These are phyloP conservation scores for Drosophila neutralis DNA, from an alignment of 2,888 invertebrate species.

Conservation along the genomic window DNA sequence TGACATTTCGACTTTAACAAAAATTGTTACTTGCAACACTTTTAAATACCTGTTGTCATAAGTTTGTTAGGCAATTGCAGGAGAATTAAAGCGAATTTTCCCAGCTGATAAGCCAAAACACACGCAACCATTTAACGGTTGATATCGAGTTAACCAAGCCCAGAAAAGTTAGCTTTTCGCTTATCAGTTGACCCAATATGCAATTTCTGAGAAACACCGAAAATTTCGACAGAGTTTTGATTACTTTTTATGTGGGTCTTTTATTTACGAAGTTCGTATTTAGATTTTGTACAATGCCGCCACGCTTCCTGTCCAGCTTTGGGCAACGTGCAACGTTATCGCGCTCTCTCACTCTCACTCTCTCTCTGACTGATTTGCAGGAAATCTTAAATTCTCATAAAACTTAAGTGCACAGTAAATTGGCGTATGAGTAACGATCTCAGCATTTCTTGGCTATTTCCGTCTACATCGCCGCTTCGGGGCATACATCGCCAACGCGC, in stretches of 20 bases:
- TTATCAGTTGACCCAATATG: conserved; percentile 42
- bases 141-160: conserved; percentile 16
- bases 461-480: conserved; percentile 46
- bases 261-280: neutral
- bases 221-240: conserved; percentile 13
- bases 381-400: conserved; percentile 81
- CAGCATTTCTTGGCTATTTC: conserved; percentile 69
- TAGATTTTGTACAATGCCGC: conserved; percentile 24
- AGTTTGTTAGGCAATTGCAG: neutral
- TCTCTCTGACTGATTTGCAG: conserved; percentile 58
- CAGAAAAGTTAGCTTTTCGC: conserved; percentile 9
- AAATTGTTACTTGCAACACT: neutral
- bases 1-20: neutral
- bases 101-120: conserved; percentile 41
- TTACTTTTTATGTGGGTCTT: conserved; percentile 18
- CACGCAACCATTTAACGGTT: conserved; percentile 3
- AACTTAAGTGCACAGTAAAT: conserved; percentile 80
- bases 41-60: neutral
- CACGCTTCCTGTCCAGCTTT: conserved; percentile 58
- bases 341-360: conserved; percentile 20
- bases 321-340: conserved; percentile 25
- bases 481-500: conserved; percentile 25
- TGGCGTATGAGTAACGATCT: conserved; percentile 77
- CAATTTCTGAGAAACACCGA: conserved; percentile 35
- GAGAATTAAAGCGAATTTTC: conserved; percentile 4